Evolutionary conservation across 2,113 vertebrate species (phyloP).

Genomic region (Lophius piscatorius): DNA sequence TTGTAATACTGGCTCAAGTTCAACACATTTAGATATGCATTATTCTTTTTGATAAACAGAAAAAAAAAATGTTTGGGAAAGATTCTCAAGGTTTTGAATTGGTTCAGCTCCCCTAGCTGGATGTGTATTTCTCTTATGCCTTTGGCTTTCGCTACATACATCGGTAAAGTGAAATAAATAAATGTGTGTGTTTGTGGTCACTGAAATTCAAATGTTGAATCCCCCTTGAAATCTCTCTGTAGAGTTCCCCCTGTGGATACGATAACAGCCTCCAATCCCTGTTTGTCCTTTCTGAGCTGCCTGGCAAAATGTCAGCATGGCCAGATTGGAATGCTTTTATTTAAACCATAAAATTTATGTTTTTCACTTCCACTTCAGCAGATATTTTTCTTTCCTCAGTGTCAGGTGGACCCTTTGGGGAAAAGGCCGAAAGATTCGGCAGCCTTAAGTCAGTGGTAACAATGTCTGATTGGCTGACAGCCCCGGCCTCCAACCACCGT

Average conservation of each 20-base stretch:
- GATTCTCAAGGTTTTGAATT: too few species aligned
- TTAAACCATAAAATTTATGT: constrained; percentile 40
- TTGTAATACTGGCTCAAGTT: too few species aligned
- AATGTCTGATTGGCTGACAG: constrained; percentile 51
- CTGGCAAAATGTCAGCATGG: constrained; percentile 21
- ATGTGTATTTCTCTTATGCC: too few species aligned
- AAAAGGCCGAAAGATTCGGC: constrained; percentile 12
- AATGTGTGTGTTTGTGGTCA: neutral
- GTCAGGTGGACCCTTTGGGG: constrained; percentile 36
- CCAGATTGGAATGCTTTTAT: constrained; percentile 41
- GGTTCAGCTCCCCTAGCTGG: too few species aligned
- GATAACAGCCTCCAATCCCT: constrained; percentile 28
- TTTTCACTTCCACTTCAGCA: constrained; percentile 28
- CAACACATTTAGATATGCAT: too few species aligned
- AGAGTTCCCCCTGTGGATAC: constrained; percentile 9
- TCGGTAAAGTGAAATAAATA: too few species aligned
- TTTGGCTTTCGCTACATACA: too few species aligned
- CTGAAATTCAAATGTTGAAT: constrained; percentile 32
- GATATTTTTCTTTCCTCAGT: neutral
- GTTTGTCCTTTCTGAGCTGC: constrained; percentile 26
- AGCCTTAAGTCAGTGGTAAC: constrained; percentile 38
- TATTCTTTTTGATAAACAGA: too few species aligned
- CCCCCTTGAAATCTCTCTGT: too few species aligned
- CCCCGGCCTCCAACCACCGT: constrained; percentile 9
- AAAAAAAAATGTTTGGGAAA: too few species aligned